Conservation (phyloP, 64 coral and sea anemone species). For the Cladopsammia gracilis region DNA sequence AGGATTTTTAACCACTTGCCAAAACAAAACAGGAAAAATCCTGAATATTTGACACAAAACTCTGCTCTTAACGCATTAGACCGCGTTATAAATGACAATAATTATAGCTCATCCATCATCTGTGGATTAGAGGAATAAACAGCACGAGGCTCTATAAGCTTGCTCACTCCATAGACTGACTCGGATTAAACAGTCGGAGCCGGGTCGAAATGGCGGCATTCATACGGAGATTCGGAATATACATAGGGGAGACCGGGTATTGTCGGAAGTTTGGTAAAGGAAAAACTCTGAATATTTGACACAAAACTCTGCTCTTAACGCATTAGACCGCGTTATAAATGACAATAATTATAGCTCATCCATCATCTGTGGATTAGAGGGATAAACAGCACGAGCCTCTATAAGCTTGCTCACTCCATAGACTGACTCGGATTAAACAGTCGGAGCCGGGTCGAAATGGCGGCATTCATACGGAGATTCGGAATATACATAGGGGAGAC, state of each 20-base stretch:
- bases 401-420: background rate
- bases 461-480: constrained; percentile 9
- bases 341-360: background rate
- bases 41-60: background rate
- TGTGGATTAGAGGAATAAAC: constrained; percentile 27
- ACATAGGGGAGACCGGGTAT: background rate
- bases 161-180: background rate
- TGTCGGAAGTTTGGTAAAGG: constrained; percentile 28
- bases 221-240: constrained; percentile 39
- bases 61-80: background rate
- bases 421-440: constrained; percentile 21
- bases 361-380: constrained; percentile 6
- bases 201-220: background rate
- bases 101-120: background rate
- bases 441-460: background rate
- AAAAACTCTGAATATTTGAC: background rate
- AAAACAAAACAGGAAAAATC: background rate
- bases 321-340: background rate
- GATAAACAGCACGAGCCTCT: constrained; percentile 5
- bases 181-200: constrained; percentile 37
- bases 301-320: background rate
- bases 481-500: constrained; percentile 17
- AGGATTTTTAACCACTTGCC: background rate
- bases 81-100: background rate
- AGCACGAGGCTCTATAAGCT: background rate